A percentile compares a stretch with the other conserved stretches of the same genome.
phyloP scores from a whole-genome alignment of 2,113 vertebrate species.

The Spizaetus ornatus region DNA sequence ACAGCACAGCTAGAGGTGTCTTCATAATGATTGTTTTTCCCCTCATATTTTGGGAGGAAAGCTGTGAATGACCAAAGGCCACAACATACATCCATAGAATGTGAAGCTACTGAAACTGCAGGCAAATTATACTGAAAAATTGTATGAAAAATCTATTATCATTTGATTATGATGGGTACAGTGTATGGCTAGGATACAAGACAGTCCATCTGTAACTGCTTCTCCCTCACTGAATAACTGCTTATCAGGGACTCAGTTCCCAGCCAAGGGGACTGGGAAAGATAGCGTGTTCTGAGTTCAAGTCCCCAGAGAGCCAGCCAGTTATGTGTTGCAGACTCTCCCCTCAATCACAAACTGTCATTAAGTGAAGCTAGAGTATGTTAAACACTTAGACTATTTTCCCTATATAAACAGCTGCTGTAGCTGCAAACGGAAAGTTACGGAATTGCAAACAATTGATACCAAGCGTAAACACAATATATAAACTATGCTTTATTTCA shows the following conservation, averaged over 20 bases:
- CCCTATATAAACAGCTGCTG: slow-evolving; percentile 3
- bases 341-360: neutral
- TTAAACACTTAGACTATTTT: neutral
- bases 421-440: neutral
- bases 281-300: neutral
- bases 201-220: neutral
- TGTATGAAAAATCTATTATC: fast-evolving
- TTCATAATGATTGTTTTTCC: neutral
- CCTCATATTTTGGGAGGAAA: neutral
- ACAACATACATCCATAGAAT: neutral
- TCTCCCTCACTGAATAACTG: neutral
- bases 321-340: neutral
- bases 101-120: neutral
- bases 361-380: neutral
- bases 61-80: neutral
- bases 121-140: neutral
- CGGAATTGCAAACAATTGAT: neutral
- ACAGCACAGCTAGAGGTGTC: neutral
- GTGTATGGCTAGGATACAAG: fast-evolving
- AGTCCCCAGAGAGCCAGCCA: fast-evolving
- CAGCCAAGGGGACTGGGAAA: neutral
- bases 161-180: too few relatives aligned
- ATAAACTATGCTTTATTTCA: neutral
- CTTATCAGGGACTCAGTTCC: neutral
- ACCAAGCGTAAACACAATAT: neutral